Evolutionary conservation across 2,797 vertebrate genomes (phyloP).

Genomic region (Malurus leucopterus): DNA sequence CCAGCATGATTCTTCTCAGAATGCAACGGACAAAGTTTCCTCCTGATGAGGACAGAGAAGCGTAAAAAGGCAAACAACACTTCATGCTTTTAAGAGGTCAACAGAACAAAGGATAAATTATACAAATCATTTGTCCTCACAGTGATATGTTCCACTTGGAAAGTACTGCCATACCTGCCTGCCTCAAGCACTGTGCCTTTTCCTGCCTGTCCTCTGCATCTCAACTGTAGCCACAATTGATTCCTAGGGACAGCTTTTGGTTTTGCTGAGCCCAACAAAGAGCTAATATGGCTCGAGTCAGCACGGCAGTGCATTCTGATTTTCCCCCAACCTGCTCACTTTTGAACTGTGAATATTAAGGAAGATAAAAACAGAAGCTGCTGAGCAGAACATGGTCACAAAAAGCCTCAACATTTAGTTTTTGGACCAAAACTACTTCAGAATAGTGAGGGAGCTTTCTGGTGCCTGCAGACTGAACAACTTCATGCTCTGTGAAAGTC

Average conservation of each 20-base stretch:
- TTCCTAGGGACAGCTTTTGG: background rate
- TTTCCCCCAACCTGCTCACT: background rate
- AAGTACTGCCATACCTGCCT: background rate
- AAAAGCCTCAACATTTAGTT: background rate
- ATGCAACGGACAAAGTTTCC: background rate
- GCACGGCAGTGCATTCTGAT: background rate
- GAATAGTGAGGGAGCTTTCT: background rate
- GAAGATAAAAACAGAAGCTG: background rate
- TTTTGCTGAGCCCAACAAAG: background rate
- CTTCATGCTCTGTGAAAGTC: background rate
- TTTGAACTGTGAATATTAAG: background rate
- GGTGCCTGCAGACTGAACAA: background rate
- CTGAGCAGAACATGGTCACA: background rate
- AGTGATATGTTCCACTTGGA: background rate
- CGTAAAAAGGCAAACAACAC: background rate
- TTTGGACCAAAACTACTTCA: background rate
- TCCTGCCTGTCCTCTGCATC: background rate
- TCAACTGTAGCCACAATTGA: background rate
- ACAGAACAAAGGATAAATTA: background rate
- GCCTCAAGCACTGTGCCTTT: background rate
- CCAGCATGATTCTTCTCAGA: background rate
- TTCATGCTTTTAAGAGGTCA: background rate
- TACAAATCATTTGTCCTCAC: background rate
- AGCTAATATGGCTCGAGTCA: accelerated
- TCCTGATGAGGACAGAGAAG: background rate